A percentile compares a stretch with the other conserved stretches of the same genome.
These are phyloP conservation scores for Tenualosa ilisha DNA, from an alignment of 2,797 vertebrate genomes.

Conservation along the genomic window DNA sequence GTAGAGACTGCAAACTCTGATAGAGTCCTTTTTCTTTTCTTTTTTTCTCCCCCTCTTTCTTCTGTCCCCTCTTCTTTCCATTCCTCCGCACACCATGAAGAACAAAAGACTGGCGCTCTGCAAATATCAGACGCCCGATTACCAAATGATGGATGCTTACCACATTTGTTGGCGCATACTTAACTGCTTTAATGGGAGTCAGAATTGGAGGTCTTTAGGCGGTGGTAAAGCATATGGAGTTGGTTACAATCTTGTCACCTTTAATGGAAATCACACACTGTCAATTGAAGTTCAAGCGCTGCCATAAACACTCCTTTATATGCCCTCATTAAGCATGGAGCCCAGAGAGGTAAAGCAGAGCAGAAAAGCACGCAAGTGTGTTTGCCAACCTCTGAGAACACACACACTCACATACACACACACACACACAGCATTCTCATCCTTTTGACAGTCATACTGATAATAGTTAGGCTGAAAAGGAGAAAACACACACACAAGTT, in stretches of 20 bases:
- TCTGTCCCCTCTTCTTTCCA: neutral
- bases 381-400: neutral
- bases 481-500: conserved; percentile 4
- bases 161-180: conserved; percentile 63
- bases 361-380: conserved; percentile 33
- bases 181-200: conserved; percentile 60
- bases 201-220: conserved; percentile 64
- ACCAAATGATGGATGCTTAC: conserved; percentile 63
- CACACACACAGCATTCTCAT: neutral
- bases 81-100: neutral
- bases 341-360: conserved; percentile 38
- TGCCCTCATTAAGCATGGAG: conserved; percentile 42
- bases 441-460: neutral
- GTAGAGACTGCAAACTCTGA: neutral
- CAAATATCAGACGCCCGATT: conserved; percentile 26
- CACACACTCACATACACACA: neutral
- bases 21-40: neutral
- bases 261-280: conserved; percentile 77
- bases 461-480: neutral
- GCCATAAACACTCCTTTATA: conserved; percentile 62
- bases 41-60: neutral
- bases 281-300: conserved; percentile 65
- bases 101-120: conserved; percentile 6
- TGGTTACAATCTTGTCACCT: conserved; percentile 78
- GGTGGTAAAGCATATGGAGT: conserved; percentile 71